Evolutionary conservation across 2,888 invertebrate species (phyloP), one percentile per base, ranked within the genome.

Genomic region (Drosophila buzzatii): DNA sequence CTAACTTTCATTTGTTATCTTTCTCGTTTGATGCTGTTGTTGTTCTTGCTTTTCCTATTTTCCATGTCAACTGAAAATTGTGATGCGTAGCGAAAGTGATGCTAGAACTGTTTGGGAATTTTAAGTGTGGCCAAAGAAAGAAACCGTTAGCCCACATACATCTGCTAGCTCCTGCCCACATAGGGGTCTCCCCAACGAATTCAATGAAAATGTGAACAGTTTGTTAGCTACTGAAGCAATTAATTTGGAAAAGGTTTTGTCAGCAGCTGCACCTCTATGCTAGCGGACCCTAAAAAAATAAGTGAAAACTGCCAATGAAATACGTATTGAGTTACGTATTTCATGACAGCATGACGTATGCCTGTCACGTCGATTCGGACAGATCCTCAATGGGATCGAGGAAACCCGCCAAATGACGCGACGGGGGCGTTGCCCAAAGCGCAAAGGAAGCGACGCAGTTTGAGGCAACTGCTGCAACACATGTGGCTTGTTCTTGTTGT

Each of bases 401-500:
- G 88, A 88, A 85, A 76, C 88, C 88, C 76, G 72, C 81, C 67
- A 87, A 85, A 82, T 87, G 81, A 59, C 44, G 59, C 62, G 27
- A 72, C 45, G 68, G 56, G 73, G 80, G 70, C 68, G 76, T 80
- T 35, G 76, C 23, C 67, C 39, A 52, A 44, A 10, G 57, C 35
- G 41, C 16, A 55, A 76, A 77, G 75, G 69, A 71, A 67, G 60
- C 47, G 47, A 8, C 58, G 66, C 57, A 58, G 59, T 61, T 62
- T 49, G 58, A 37, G 58, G 45, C 58, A 75, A 61, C 77, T 45
- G 57, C 44, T 35, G 57, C 57, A 75, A 58, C 78, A 85, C 78
- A 85, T 87, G 83, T 74, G 68, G 67, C 64, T 62, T 37, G 31
- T 64, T 63, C 31, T 68, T 70, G 42, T 61, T 60, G 23, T 64